Evolutionary conservation across 1,140 invertebrate species (phyloP), one percentile per base, ranked within the genome.

Genomic region (Triops longicaudatus): DNA sequence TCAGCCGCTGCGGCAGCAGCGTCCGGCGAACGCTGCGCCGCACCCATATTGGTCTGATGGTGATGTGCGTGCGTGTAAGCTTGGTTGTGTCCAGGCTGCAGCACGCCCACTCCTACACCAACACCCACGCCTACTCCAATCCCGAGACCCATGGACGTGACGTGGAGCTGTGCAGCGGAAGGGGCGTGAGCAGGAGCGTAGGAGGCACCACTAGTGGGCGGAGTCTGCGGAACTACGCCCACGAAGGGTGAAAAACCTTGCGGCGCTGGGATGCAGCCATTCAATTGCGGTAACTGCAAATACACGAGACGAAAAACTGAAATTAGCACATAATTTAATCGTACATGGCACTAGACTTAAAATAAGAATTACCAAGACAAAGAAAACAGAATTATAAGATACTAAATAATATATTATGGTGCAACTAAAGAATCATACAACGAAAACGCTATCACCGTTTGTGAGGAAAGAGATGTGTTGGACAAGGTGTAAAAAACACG

Each of bases 101-200:
- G n/a, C 43, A 73, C 43, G 63, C 41, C 79, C 78, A 73, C 71
- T 42, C 42, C 79, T 42, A 77, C 80, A 78, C 37, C 80, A 71
- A 28, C 80, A 78, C 37, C 80, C 73, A 28, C 80, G 76, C 72
- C 80, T 75, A 41, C 75, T 72, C 74, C 79, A 44, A 81, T 75
- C 17, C 75, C 50, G 10, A 76, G 44, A 50, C 50, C 72, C n/a
- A 80, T 72, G 28, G 77, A 80, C 73, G 72, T 75, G 50, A 81
- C 79, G 74, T 80, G 77, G 63, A 83, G 84, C n/a, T 82, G 82
- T 10, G 82, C 37, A 79, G 79, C 43, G 80, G 81, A 42, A 81
- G 81, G 22, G 81, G 77, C 71, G 80, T 83, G 78, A 80, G 42
- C 50, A 31, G 50, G 71, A 77, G 27, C 42, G 73, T 63, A 63